Base-by-base conservation (phyloP, 1,140 invertebrate species). In the Meloidogyne floridensis region DNA sequence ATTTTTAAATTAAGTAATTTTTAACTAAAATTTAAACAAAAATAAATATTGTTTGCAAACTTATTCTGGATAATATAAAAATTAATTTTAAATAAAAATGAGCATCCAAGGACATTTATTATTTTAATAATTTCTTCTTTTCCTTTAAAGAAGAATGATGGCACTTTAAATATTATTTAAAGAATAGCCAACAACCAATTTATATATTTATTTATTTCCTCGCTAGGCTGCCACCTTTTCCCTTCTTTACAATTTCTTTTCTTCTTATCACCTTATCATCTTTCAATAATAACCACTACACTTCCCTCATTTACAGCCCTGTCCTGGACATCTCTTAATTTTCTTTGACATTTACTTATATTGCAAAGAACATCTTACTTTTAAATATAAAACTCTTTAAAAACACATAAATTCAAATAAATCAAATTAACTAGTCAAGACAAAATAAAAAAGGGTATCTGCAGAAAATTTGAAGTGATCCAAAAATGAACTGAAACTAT, bases 241-340 rank as follows among this genome's bases (percentile, higher is more conserved):
- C n/a, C 7, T 18, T n/a, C n/a, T 65, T 59, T 32, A 32, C 32
- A 32, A 32, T 32, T 65, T 65, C 59, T 6, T n/a, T 65, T 65
- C 56, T 59, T 15, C 59, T 65, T 65, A 65, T 65, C 59, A 65
- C 15, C 59, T 65, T 65, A 65, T 65, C 59, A 65, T 65, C n/a
- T 65, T 65, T 47, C 0, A 47, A 47, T 47, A 47, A 8, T 47
- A 47, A 47, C 47, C 4, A 47, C 47, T n/a, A 18, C 15, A 65
- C n/a, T n/a, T n/a, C 15, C 59, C n/a, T n/a, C 5, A 65, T 65
- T n/a, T 65, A 65, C 59, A 65, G n/a, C 59, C 15, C 59, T 47
- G 59, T 65, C 59, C 15, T 18, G 15, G 59, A 65, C 59, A 65
- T 15, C 10, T n/a, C 7, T 65, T 65, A n/a, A 65, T n/a, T 65